phyloP scores from a whole-genome alignment of 2,797 vertebrate genomes.

The Enteromius trimaculatus region DNA sequence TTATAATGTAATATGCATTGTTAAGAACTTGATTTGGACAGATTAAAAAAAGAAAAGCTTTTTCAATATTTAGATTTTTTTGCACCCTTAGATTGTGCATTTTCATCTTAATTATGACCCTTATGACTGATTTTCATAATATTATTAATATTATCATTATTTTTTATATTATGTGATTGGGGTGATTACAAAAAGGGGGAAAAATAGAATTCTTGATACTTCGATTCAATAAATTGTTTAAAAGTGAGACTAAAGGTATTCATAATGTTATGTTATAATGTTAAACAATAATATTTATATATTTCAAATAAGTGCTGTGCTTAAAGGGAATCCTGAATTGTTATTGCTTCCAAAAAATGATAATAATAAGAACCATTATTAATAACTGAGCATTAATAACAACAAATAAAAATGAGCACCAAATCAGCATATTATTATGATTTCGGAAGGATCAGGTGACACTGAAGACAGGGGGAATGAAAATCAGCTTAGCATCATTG shows the following conservation, averaged over 20 bases:
- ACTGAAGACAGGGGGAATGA: not conserved
- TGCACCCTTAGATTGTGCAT: no score
- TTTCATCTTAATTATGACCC: no score
- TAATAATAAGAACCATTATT: not conserved
- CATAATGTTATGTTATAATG: no score
- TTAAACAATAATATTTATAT: no score
- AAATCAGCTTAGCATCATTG: not conserved
- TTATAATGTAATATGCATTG: not conserved
- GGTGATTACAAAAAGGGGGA: not conserved
- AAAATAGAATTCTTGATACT: not conserved
- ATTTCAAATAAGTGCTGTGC: not conserved
- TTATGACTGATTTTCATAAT: not conserved
- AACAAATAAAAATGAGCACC: not conserved
- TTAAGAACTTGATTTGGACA: no score
- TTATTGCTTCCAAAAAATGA: not conserved
- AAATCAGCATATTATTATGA: not conserved
- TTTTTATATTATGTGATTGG: not conserved
- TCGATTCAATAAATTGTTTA: not conserved
- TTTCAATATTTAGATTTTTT: no score
- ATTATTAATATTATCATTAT: not conserved
- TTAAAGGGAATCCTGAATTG: not conserved
- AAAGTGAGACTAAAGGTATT: not conserved
- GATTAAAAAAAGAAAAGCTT: no score
- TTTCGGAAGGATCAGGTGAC: slow-evolving; percentile 4
- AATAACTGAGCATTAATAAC: not conserved